A percentile compares a stretch with the other conserved stretches of the same genome.
Conservation (phyloP, 2,797 vertebrate genomes). For the Etheostoma perlongum region DNA sequence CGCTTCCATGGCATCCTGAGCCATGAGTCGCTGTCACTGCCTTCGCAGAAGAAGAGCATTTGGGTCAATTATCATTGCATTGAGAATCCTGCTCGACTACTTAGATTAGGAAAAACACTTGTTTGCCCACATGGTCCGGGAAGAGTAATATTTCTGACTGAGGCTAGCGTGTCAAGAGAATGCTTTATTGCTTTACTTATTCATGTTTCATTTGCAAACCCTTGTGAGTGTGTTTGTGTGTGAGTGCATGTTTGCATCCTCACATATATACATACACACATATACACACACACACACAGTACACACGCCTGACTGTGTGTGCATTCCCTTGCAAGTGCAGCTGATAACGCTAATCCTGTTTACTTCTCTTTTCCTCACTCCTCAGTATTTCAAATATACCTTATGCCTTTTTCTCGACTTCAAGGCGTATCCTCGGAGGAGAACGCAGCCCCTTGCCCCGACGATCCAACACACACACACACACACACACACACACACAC, state of each 20-base stretch:
- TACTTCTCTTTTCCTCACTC: constrained; percentile 69
- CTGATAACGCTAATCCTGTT: constrained; percentile 86
- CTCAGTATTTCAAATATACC: constrained; percentile 71
- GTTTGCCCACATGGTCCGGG: constrained; percentile 51
- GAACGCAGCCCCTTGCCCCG: constrained; percentile 62
- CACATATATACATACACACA: no score
- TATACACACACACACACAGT: no score
- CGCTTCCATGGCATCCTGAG: constrained; percentile 56
- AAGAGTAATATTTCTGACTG: constrained; percentile 55
- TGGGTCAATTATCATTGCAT: constrained; percentile 74
- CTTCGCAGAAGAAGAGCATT: constrained; percentile 60
- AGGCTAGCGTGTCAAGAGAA: constrained; percentile 64
- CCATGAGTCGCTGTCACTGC: constrained; percentile 59
- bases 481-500: constrained; percentile 41
- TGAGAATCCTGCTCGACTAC: constrained; percentile 62
- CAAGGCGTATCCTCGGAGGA: constrained; percentile 67
- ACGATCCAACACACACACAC: constrained; percentile 18
- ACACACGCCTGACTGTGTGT: constrained; percentile 26
- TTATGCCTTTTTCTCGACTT: constrained; percentile 71
- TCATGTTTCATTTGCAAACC: constrained; percentile 83
- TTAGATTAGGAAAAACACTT: constrained; percentile 68
- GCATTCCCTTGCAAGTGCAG: constrained; percentile 63
- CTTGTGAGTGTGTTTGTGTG: constrained; percentile 44
- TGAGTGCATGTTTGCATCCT: not conserved
- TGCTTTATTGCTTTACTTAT: constrained; percentile 82